These are phyloP conservation scores for Spinus olivaceus DNA, from an alignment of 2,797 vertebrate species.

Conservation along the genomic window DNA sequence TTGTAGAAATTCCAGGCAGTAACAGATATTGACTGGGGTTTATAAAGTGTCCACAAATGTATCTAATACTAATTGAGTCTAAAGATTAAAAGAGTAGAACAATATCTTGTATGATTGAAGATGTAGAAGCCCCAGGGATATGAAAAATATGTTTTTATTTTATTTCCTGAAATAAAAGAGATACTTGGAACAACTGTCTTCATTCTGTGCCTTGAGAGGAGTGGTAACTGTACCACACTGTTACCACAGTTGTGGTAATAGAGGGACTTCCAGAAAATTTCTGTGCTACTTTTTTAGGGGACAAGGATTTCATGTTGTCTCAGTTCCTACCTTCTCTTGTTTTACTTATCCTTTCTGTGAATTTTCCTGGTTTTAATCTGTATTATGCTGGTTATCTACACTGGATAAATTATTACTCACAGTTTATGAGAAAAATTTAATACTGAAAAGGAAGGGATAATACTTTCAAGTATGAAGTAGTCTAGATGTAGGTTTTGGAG, in stretches of 20 bases:
- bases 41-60: background rate
- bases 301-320: background rate
- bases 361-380: background rate
- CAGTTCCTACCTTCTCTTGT: background rate
- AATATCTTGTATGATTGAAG: background rate
- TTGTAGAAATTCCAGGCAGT: background rate
- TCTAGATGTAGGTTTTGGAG: background rate
- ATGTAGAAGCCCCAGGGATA: background rate
- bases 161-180: background rate
- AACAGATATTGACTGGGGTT: background rate
- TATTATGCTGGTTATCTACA: background rate
- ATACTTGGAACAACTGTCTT: background rate
- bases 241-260: rapidly evolving
- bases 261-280: background rate
- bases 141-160: background rate
- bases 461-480: background rate
- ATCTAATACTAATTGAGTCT: background rate
- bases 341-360: background rate
- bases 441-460: background rate
- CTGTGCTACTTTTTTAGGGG: background rate
- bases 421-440: background rate
- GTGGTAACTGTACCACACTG: no score
- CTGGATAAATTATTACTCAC: background rate
- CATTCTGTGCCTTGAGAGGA: background rate
- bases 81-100: background rate